Evolutionary conservation across 2,113 vertebrate genomes (phyloP).

Genomic region (Dicrurus megarhynchus): DNA sequence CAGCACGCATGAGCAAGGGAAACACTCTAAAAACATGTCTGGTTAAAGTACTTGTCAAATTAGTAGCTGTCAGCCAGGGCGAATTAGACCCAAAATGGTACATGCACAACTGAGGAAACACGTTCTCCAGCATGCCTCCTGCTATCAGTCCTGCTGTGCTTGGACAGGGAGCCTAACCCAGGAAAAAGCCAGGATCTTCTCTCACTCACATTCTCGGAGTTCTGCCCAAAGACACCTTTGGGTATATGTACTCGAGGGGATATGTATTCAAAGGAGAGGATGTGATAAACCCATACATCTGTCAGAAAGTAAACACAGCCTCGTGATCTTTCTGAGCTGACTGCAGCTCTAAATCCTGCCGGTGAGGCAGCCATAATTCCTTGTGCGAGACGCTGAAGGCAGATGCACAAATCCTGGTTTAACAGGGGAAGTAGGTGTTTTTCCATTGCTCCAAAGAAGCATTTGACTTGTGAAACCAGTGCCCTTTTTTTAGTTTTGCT

Average conservation of each 20-base stretch:
- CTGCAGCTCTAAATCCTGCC: background rate
- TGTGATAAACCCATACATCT: background rate
- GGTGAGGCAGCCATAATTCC: background rate
- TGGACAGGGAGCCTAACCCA: background rate
- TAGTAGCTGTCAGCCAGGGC: background rate
- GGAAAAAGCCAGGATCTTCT: background rate
- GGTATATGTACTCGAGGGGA: background rate
- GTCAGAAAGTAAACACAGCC: conserved; percentile 4
- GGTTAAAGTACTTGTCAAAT: background rate
- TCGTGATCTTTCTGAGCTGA: background rate
- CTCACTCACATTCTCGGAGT: rapidly evolving
- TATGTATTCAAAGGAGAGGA: background rate
- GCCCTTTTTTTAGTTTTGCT: background rate
- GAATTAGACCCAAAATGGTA: background rate
- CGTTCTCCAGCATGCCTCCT: background rate
- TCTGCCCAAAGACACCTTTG: background rate
- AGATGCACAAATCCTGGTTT: background rate
- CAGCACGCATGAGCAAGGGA: background rate
- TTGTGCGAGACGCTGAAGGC: background rate
- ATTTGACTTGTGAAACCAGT: background rate
- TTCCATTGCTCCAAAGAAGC: background rate
- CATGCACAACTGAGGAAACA: background rate
- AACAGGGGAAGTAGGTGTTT: background rate
- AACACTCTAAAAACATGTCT: background rate
- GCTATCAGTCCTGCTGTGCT: background rate